Percentiles rank a stretch among this genome's conserved stretches.
These are phyloP conservation scores for Pogonomyrmex californicus DNA, from an alignment of 1,140 invertebrate species.

Conservation along the genomic window DNA sequence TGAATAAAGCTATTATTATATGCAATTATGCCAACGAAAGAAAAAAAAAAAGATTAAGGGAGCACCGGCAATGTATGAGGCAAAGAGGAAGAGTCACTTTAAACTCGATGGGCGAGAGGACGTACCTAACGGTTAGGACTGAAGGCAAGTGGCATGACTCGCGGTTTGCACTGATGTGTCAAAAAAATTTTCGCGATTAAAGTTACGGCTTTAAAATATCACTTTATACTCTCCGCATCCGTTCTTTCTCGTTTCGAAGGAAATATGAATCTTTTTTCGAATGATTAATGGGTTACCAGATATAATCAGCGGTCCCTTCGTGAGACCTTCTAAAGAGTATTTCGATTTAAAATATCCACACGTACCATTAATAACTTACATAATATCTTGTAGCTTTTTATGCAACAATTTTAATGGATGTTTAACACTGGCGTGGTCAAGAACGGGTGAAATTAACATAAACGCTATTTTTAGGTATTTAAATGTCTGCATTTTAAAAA, in stretches of 20 bases:
- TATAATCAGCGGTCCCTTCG: not conserved
- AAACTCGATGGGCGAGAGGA: constrained; percentile 36
- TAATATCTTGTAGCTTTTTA: not conserved
- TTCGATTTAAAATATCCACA: not conserved
- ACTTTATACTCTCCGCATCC: constrained; percentile 5
- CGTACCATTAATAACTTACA: not conserved
- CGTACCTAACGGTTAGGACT: constrained; percentile 39
- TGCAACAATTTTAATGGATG: not conserved
- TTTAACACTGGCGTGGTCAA: not conserved
- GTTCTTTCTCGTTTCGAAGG: constrained; percentile 35
- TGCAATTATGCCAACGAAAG: constrained; percentile 68
- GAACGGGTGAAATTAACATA: not conserved
- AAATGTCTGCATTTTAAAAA: not conserved
- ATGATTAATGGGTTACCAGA: constrained; percentile 19
- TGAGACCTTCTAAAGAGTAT: not conserved
- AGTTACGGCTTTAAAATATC: constrained; percentile 7
- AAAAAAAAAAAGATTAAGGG: constrained; percentile 65
- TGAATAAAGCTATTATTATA: constrained; percentile 74
- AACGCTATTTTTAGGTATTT: not conserved
- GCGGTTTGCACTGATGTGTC: constrained; percentile 62
- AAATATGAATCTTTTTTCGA: not conserved
- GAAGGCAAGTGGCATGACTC: constrained; percentile 65
- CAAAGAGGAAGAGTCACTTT: constrained; percentile 31
- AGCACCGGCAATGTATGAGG: constrained; percentile 5
- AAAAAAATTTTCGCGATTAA: constrained; percentile 71